Percentiles rank a stretch among this genome's conserved stretches.
These are phyloP conservation scores for Bacillus rossius DNA, from an alignment of 1,140 invertebrate genomes.

Conservation along the genomic window DNA sequence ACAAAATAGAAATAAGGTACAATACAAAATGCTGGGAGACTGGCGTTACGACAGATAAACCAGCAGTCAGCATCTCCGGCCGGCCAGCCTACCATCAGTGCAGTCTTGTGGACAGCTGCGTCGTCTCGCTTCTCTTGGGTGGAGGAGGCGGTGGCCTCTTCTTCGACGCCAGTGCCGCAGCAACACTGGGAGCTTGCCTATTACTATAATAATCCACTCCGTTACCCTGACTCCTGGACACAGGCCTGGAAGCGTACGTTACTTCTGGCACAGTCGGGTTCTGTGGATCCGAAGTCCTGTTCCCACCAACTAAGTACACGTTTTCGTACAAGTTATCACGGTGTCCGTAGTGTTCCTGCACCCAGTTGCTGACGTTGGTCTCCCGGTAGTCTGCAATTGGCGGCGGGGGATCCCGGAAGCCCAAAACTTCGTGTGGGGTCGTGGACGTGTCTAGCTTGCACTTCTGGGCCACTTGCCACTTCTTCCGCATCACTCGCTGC, in stretches of 20 bases:
- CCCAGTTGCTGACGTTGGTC: slow-evolving; percentile 82
- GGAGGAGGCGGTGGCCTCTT: slow-evolving; percentile 68
- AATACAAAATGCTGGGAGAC: no score
- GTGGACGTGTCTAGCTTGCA: slow-evolving; percentile 78
- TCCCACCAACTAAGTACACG: slow-evolving; percentile 38
- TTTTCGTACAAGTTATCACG: slow-evolving; percentile 54
- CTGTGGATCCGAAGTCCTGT: slow-evolving; percentile 17
- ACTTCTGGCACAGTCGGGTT: slow-evolving; percentile 40
- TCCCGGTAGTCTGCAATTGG: slow-evolving; percentile 66
- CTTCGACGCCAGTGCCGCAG: slow-evolving; percentile 9
- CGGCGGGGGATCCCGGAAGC: slow-evolving; percentile 71
- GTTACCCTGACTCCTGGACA: slow-evolving; percentile 31
- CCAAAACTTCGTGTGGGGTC: slow-evolving; percentile 84
- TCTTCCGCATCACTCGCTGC: slow-evolving; percentile 87
- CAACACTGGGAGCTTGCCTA: slow-evolving; percentile 13
- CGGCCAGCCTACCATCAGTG: slow-evolving; percentile 1
- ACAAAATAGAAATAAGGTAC: no score
- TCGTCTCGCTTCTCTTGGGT: slow-evolving; percentile 71
- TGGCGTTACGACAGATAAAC: no score
- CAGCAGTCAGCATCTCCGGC: no score
- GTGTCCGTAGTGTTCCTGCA: slow-evolving; percentile 78
- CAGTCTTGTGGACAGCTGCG: slow-evolving; percentile 52
- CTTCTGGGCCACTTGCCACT: slow-evolving; percentile 91
- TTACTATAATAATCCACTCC: slow-evolving; percentile 36
- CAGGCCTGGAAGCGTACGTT: slow-evolving; percentile 43